A percentile compares a stretch with the other conserved stretches of the same genome.
Evolutionary conservation across 1,140 invertebrate genomes (phyloP).

Genomic region (Nilaparvata lugens): DNA sequence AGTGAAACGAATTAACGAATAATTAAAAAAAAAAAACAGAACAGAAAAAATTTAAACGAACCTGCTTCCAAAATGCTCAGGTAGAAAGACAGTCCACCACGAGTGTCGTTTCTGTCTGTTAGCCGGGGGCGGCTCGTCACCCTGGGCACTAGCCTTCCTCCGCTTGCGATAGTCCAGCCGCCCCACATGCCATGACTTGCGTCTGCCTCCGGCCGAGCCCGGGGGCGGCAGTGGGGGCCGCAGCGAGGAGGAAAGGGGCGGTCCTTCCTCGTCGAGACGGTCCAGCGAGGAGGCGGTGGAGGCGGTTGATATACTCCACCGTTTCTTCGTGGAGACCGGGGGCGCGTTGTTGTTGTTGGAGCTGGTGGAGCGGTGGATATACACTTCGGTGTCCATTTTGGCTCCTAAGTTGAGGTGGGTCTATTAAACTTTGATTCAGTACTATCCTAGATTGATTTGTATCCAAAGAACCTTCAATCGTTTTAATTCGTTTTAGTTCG

Average conservation of each 20-base stretch:
- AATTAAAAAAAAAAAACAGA: neutral
- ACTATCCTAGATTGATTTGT: too few species aligned
- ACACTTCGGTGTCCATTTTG: slow-evolving; percentile 21
- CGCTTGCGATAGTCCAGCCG: slow-evolving; percentile 41
- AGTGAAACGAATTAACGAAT: too few species aligned
- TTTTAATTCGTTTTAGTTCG: too few species aligned
- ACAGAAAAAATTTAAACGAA: neutral
- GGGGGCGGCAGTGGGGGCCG: neutral
- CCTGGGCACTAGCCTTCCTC: slow-evolving; percentile 10
- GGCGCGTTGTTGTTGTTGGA: slow-evolving; percentile 22
- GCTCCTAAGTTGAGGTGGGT: slow-evolving; percentile 23
- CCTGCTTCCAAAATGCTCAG: slow-evolving; percentile 44
- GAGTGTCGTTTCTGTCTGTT: slow-evolving; percentile 63
- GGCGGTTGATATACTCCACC: slow-evolving; percentile 27
- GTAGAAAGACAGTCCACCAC: slow-evolving; percentile 78
- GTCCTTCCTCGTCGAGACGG: slow-evolving; percentile 30
- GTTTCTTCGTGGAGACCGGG: slow-evolving; percentile 34
- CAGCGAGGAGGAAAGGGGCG: neutral
- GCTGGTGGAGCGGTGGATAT: slow-evolving; percentile 10
- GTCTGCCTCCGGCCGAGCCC: slow-evolving; percentile 35
- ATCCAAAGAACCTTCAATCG: too few species aligned
- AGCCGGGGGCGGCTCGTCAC: slow-evolving; percentile 36
- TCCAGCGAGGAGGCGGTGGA: slow-evolving; percentile 37
- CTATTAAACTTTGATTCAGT: slow-evolving; percentile 13
- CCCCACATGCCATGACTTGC: slow-evolving; percentile 63